Conservation (phyloP, 2,797 vertebrate genomes). For the Syngnathus acus region DNA sequence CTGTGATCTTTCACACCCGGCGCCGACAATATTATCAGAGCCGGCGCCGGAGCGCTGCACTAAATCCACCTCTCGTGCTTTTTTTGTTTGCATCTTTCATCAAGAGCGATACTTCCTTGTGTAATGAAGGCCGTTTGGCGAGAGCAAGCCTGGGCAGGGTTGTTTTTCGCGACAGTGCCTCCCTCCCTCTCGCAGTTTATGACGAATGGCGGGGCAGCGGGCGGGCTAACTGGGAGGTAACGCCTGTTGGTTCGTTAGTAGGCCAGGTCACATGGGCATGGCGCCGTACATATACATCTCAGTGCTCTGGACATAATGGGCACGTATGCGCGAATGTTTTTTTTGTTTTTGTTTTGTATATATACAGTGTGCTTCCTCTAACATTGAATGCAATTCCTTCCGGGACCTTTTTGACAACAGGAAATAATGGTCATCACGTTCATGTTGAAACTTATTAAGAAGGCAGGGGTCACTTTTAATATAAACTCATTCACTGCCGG, state of each 20-base stretch:
- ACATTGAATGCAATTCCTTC: background rate
- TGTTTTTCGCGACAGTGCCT: conserved; percentile 33
- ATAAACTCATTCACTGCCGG: too few relatives aligned
- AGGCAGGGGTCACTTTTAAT: too few relatives aligned
- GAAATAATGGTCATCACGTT: background rate
- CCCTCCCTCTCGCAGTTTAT: conserved; percentile 35
- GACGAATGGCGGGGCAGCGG: conserved; percentile 53
- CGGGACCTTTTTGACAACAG: background rate
- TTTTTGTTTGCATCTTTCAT: conserved; percentile 66
- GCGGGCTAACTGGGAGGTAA: conserved; percentile 56
- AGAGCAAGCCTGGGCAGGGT: conserved; percentile 31
- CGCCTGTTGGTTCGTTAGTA: conserved; percentile 58
- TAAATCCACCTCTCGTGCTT: conserved; percentile 51
- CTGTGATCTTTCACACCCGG: conserved; percentile 55
- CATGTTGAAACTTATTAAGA: background rate
- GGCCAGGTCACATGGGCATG: conserved; percentile 43
- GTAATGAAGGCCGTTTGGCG: conserved; percentile 67
- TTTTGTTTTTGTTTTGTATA: background rate
- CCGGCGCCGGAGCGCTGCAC: conserved; percentile 41
- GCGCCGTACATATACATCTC: conserved; percentile 20
- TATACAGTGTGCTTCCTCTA: background rate
- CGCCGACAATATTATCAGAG: conserved; percentile 62
- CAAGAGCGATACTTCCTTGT: conserved; percentile 53
- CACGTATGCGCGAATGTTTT: conserved; percentile 6
- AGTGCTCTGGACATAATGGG: conserved; percentile 3